Percentiles rank a stretch among this genome's conserved stretches.
Evolutionary conservation across 1,140 invertebrate genomes (phyloP).

Genomic region (Mamestra configurata): DNA sequence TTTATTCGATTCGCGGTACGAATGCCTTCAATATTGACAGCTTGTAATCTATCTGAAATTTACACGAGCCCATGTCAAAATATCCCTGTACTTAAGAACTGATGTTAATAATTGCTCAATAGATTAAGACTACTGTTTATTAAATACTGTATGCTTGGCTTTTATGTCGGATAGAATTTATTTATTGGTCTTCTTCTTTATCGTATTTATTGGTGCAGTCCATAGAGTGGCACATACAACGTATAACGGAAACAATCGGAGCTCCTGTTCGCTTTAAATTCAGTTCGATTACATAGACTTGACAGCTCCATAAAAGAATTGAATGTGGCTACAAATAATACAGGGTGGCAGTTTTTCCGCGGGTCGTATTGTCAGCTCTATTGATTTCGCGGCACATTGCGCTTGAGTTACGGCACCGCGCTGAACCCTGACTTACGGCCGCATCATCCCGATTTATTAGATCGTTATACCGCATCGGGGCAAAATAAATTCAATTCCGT

Average conservation of each 20-base stretch:
- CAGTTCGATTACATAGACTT: constrained; percentile 46
- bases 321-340: constrained; percentile 31
- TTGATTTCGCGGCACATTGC: constrained; percentile 87
- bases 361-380: constrained; percentile 70
- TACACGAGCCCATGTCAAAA: constrained; percentile 58
- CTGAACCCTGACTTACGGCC: constrained; percentile 79
- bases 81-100: constrained; percentile 29
- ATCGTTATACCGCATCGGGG: constrained; percentile 79
- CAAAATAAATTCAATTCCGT: constrained; percentile 81
- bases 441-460: constrained; percentile 83
- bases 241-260: not conserved
- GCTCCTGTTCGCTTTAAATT: constrained; percentile 26
- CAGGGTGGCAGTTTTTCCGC: constrained; percentile 42
- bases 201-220: constrained; percentile 3
- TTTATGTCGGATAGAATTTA: constrained; percentile 4
- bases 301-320: constrained; percentile 44
- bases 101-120: constrained; percentile 31
- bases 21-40: constrained; percentile 72
- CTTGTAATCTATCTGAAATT: constrained; percentile 70
- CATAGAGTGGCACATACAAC: not conserved
- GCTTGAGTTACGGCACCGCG: constrained; percentile 78
- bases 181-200: not conserved
- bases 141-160: not conserved
- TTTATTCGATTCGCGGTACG: constrained; percentile 76
- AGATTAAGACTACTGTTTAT: constrained; percentile 40